Evolutionary conservation across 2,888 invertebrate species (phyloP).

Genomic region (Zygaena filipendulae): DNA sequence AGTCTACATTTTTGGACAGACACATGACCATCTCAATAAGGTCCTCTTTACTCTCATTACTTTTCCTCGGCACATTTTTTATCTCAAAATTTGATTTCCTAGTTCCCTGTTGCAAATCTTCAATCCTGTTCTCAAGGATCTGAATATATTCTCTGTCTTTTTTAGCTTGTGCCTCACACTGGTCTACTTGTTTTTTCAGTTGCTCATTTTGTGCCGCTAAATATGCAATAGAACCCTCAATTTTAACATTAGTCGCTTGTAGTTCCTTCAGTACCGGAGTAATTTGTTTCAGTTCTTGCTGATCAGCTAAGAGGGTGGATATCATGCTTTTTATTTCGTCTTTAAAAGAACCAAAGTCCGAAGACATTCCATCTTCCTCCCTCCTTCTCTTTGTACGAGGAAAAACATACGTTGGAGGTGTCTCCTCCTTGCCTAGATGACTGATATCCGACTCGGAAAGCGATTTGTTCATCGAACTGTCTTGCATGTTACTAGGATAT

Average conservation of each 20-base stretch:
- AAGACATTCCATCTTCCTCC: too few species aligned
- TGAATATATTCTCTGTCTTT: slow-evolving; percentile 4
- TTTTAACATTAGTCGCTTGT: neutral
- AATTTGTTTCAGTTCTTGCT: neutral
- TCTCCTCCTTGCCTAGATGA: too few species aligned
- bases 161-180: slow-evolving; percentile 1
- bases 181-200: slow-evolving; percentile 3
- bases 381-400: too few species aligned
- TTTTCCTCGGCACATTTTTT: slow-evolving; percentile 2
- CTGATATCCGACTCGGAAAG: too few species aligned
- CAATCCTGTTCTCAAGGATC: slow-evolving; percentile 5
- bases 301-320: neutral
- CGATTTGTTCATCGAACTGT: too few species aligned
- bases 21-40: slow-evolving; percentile 1
- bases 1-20: slow-evolving; percentile 6
- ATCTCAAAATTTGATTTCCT: slow-evolving; percentile 6
- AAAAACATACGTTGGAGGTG: too few species aligned
- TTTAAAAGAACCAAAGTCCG: neutral
- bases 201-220: slow-evolving; percentile 6
- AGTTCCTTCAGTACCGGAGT: neutral
- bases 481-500: too few species aligned
- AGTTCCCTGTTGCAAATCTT: slow-evolving; percentile 3
- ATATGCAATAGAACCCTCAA: neutral
- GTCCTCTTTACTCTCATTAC: neutral
- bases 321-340: neutral